Conservation (phyloP, 2,888 invertebrate species). For the Leucoma salicis region DNA sequence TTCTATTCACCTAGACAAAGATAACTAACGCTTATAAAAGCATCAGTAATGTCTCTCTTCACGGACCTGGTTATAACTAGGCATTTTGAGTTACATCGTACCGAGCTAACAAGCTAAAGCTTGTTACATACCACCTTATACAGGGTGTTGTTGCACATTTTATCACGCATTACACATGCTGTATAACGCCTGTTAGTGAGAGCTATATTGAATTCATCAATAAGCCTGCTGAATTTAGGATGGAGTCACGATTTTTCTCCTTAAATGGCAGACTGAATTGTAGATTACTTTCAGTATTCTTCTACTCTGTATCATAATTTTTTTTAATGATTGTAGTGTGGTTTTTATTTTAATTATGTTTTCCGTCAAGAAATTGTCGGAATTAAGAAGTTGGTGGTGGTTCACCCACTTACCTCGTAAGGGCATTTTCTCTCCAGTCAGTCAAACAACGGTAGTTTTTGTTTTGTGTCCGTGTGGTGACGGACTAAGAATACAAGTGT, state of each 20-base stretch:
- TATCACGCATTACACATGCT: conserved; percentile 26
- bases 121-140: conserved; percentile 39
- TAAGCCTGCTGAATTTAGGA: conserved; percentile 29
- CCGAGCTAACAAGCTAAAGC: conserved; percentile 45
- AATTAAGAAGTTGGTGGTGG: no score
- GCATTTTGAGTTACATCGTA: conserved; percentile 49
- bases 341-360: no score
- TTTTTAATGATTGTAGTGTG: no score
- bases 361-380: no score
- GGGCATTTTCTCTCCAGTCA: no score
- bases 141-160: conserved; percentile 34
- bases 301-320: no score
- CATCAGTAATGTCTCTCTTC: background rate
- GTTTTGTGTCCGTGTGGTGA: no score
- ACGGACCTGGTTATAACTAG: conserved; percentile 10
- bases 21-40: background rate
- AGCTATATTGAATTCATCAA: conserved; percentile 32
- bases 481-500: no score
- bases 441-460: no score
- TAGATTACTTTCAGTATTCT: background rate
- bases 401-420: no score
- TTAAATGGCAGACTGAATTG: conserved; percentile 13
- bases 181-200: conserved; percentile 25
- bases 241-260: conserved; percentile 32
- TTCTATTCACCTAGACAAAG: background rate